Base-by-base conservation (phyloP, 2,113 vertebrate species). In the human (Homo sapiens) region DNA sequence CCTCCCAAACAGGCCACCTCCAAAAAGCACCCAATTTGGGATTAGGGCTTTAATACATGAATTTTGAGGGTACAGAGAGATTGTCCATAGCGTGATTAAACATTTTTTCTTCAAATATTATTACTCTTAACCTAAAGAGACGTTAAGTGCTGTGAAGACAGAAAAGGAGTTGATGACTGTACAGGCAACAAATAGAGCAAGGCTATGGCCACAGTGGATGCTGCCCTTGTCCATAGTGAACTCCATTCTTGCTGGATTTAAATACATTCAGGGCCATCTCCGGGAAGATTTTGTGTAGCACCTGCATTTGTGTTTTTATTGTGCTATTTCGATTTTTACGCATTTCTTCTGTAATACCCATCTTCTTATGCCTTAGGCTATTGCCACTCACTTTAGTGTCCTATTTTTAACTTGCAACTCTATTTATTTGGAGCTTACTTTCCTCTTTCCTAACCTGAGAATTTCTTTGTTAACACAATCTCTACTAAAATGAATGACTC, bases 171-270 rank as follows among this genome's bases (percentile, higher is more conserved):
- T 11, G 70, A 2, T 32, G 25, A 32, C 27, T 25, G 23, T 6
- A 17, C 3, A 70, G 78, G 2, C 17, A 22, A 70, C 40, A 38
- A 43, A 52, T 8, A 57, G 10, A 14, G 17, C 18, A 40, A 66
- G 35, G 35, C 12, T 52, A 23, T n/a, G 55, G 5, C 7, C 0
- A 0, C 23, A 40, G 27, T 57, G 17, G 3, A 50, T 48, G 8
- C 35, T 45, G 1, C n/a, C 23, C 30, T 75, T 25, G 2, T 25
- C 17, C 3, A 18, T 16, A 23, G 14, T 30, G 8, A 85, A 8
- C 16, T 85, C 25, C 70, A 30, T 1, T 43, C 2, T 18, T 55
- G 12, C 22, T 30, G 8, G 11, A 32, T 6, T 93, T 40, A 66
- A 75, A 50, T 32, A 12, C 22, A 32, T 32, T 40, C 35, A 76